Evolutionary conservation across 2,113 vertebrate species (phyloP), one percentile per base, ranked within the genome.

Genomic region (Agapornis roseicollis): DNA sequence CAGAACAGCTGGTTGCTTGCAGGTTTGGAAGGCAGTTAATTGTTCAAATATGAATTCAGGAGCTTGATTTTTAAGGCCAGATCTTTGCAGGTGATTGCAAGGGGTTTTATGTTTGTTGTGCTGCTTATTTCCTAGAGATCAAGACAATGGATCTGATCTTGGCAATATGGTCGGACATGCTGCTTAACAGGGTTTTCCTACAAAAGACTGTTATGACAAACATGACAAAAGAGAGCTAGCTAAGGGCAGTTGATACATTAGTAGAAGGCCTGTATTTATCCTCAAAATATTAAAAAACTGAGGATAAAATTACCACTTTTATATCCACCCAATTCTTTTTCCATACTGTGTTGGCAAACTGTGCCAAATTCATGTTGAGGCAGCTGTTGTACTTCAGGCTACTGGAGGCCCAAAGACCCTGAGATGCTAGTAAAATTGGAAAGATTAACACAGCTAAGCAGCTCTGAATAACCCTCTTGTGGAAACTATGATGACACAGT

Each of bases 361-460:
- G 35, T 92, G 82, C 71, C 87, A 97, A 95, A 80, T 76, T 85
- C 60, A 94, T 74, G 79, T 68, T 91, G 53, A 95, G 87, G 77
- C 65, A 97, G 85, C 82, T 90, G 91, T 60, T 56, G 31, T 46
- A 61, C 33, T 69, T 90, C 25, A 88, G 91, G 69, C n/a, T 89
- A 84, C 89, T 95, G 92, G 79, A 87, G 91, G 95, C 81, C 77
- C 91, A 77, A 88, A 58, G 72, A 95, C 70, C 65, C 52, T 56
- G 46, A 79, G 60, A 84, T 88, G 90, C 63, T 47, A 90, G 89
- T 80, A 96, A 92, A 97, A 89, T 13, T 76, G 42, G 63, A 91
- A 82, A 95, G 76, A 91, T 85, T 96, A 93, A 92, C 82, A 88
- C 60, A 93, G 88, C 74, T 64, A 85, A 82, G 49, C 80, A 88